phyloP scores from a whole-genome alignment of 2,888 invertebrate species.

The Cephus spinipes region DNA sequence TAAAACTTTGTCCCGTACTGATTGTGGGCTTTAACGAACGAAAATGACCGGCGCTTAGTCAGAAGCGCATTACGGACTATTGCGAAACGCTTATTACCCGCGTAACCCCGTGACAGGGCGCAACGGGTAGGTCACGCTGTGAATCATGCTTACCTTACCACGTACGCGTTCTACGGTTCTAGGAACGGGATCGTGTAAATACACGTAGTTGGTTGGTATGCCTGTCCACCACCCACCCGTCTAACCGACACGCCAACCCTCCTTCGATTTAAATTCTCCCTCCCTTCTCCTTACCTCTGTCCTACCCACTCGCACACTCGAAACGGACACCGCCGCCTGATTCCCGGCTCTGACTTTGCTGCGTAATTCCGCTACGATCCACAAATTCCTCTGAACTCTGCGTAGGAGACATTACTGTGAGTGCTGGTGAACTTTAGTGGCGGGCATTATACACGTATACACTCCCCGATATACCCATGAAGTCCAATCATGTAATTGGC shows the following conservation, averaged over 20 bases:
- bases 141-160: conserved; percentile 50
- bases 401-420: background rate
- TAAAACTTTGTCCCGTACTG: background rate
- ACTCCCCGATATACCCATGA: background rate
- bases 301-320: background rate
- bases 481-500: background rate
- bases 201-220: conserved; percentile 20
- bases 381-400: background rate
- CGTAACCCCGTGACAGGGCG: conserved; percentile 20
- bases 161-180: conserved; percentile 42
- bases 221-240: background rate
- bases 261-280: conserved; percentile 13
- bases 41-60: background rate
- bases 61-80: conserved; percentile 38
- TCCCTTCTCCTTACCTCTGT: background rate
- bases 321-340: background rate
- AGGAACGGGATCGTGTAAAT: conserved; percentile 33
- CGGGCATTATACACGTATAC: background rate
- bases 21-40: background rate
- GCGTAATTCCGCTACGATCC: background rate
- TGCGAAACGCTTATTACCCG: conserved; percentile 39
- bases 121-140: conserved; percentile 33
- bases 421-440: background rate
- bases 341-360: background rate
- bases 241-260: conserved; percentile 1